A percentile compares a stretch with the other conserved stretches of the same genome.
These are phyloP conservation scores for Lophochroa leadbeateri DNA, from an alignment of 2,113 vertebrate species.

Conservation along the genomic window DNA sequence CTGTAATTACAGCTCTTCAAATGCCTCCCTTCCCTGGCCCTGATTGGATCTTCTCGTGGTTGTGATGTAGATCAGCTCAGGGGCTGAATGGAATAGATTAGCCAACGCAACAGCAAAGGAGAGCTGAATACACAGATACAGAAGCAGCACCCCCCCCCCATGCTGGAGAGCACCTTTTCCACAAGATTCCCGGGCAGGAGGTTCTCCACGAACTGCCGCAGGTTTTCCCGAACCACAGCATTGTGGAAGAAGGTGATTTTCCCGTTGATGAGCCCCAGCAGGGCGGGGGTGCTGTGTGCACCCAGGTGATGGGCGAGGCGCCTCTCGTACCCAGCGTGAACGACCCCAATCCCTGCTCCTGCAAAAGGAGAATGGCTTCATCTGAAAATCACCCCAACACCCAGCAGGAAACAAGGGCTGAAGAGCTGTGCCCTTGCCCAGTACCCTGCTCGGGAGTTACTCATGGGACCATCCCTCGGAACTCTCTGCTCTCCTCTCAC, in stretches of 20 bases:
- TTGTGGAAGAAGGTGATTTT: conserved; percentile 95
- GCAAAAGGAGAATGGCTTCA: neutral
- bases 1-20: neutral
- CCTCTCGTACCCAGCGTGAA: conserved; percentile 91
- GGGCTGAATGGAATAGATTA: neutral
- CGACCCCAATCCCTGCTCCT: conserved; percentile 94
- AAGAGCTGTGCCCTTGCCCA: neutral
- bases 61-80: neutral
- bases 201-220: conserved; percentile 91
- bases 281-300: conserved; percentile 91
- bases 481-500: neutral
- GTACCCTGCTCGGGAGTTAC: neutral
- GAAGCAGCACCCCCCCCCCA: rapidly evolving
- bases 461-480: neutral
- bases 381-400: rapidly evolving
- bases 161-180: conserved; percentile 78
- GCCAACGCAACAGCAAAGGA: neutral
- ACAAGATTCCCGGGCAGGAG: conserved; percentile 92
- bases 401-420: rapidly evolving
- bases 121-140: no score
- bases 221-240: conserved; percentile 86
- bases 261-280: conserved; percentile 90
- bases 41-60: rapidly evolving
- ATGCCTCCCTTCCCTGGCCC: rapidly evolving
- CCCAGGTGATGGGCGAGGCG: conserved; percentile 92